Conservation (phyloP, 2,113 vertebrate genomes). For the Strigops habroptila region DNA sequence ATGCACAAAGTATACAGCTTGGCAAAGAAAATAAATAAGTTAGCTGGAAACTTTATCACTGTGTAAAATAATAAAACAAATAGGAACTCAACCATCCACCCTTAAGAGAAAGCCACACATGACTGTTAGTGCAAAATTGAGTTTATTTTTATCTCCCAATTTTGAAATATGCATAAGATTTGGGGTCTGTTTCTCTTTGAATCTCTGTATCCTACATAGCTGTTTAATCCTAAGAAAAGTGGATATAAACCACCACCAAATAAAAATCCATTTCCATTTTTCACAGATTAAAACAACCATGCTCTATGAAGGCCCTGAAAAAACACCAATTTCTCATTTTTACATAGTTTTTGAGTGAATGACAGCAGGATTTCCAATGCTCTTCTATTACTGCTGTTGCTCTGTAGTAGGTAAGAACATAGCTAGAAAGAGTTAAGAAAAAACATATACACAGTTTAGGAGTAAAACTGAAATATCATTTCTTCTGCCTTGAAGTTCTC, state of each 20-base stretch:
- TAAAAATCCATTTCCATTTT: not conserved
- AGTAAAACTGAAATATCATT: not conserved
- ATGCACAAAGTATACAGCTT: not conserved
- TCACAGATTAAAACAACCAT: not conserved
- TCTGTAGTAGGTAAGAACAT: not conserved
- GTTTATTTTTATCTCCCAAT: not conserved
- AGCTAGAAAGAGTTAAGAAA: not conserved
- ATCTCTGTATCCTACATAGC: not conserved
- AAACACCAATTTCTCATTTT: not conserved
- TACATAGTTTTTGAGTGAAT: not conserved
- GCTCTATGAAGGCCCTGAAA: not conserved
- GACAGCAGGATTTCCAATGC: not conserved
- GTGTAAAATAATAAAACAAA: constrained; percentile 29
- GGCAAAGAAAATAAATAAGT: constrained; percentile 41
- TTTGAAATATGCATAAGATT: not conserved
- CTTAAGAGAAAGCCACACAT: not conserved
- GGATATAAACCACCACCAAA: not conserved
- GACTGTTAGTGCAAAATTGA: not conserved
- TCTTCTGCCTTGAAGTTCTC: not conserved
- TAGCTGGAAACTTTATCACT: not conserved
- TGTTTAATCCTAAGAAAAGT: not conserved
- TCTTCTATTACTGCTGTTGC: not conserved
- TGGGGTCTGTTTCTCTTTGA: not conserved
- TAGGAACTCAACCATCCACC: not conserved
- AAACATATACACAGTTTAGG: not conserved